phyloP scores from a whole-genome alignment of 2,113 vertebrate genomes.

The Phyllopteryx taeniolatus region DNA sequence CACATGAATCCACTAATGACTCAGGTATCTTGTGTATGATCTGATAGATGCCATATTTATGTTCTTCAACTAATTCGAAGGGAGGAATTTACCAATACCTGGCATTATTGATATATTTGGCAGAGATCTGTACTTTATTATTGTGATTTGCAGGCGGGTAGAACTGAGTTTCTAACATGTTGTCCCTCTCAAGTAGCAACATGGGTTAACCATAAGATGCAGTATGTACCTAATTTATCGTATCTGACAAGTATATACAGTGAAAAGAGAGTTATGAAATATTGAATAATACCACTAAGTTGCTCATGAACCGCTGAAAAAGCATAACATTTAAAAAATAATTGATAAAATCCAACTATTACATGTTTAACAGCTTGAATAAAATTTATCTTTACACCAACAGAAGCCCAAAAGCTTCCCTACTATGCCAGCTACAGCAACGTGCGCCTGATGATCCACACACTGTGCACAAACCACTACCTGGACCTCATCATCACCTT shows the following conservation, averaged over 20 bases:
- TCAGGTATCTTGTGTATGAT: neutral
- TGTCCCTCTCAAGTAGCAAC: too few relatives aligned
- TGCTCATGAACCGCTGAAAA: neutral
- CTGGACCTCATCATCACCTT: slow-evolving; percentile 99
- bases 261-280: neutral
- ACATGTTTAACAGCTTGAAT: neutral
- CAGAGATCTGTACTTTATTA: too few relatives aligned
- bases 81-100: too few relatives aligned
- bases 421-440: slow-evolving; percentile 90
- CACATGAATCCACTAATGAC: neutral
- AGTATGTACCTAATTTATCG: too few relatives aligned
- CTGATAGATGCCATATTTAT: neutral
- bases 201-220: neutral
- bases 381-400: slow-evolving; percentile 12
- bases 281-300: too few relatives aligned
- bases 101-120: too few relatives aligned
- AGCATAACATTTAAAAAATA: too few relatives aligned
- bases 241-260: neutral
- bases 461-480: slow-evolving; percentile 96
- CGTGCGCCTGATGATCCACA: slow-evolving; percentile 91
- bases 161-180: neutral
- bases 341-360: too few relatives aligned
- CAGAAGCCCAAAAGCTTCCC: slow-evolving; percentile 93
- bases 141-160: too few relatives aligned
- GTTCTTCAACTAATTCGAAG: neutral